Conservation (phyloP, 2,797 vertebrate genomes). For the Chelon auratus region DNA sequence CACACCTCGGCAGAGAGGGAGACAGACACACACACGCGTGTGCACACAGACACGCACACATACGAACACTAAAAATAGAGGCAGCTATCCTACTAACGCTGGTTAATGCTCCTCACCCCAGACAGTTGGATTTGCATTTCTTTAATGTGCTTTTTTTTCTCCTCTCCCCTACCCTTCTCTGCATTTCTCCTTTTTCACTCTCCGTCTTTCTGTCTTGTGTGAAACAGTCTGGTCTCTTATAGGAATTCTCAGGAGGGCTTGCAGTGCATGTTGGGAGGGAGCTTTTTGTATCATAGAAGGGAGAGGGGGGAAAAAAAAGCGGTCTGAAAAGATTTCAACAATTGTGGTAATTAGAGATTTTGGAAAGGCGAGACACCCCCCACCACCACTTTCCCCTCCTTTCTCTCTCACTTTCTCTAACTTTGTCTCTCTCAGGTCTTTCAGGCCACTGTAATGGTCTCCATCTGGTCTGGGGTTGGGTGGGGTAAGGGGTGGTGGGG, state of each 20-base stretch:
- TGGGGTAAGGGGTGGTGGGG: conserved; percentile 45
- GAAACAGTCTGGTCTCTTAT: conserved; percentile 73
- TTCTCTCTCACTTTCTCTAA: conserved; percentile 52
- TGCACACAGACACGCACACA: conserved; percentile 17
- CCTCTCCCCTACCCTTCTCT: conserved; percentile 26
- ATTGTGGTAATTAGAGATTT: conserved; percentile 84
- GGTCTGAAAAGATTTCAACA: conserved; percentile 76
- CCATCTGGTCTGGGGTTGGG: conserved; percentile 71
- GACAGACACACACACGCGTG: conserved; percentile 36
- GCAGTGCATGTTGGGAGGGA: conserved; percentile 62
- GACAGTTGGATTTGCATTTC: conserved; percentile 85
- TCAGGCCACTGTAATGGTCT: conserved; percentile 77
- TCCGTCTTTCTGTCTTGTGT: conserved; percentile 60
- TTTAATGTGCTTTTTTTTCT: conserved; percentile 75
- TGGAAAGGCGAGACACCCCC: conserved; percentile 69
- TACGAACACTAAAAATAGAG: conserved; percentile 80
- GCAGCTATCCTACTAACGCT: conserved; percentile 77
- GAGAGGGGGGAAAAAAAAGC: conserved; percentile 66
- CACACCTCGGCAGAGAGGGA: conserved; percentile 76
- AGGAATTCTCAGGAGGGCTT: conserved; percentile 72
- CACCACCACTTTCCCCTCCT: conserved; percentile 49
- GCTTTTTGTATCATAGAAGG: conserved; percentile 68
- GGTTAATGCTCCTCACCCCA: conserved; percentile 81
- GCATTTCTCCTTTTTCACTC: conserved; percentile 32
- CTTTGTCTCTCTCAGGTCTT: conserved; percentile 67